Evolutionary conservation across 2,797 vertebrate species (phyloP), one percentile per base, ranked within the genome.

Genomic region (Gallinago nigripennis): DNA sequence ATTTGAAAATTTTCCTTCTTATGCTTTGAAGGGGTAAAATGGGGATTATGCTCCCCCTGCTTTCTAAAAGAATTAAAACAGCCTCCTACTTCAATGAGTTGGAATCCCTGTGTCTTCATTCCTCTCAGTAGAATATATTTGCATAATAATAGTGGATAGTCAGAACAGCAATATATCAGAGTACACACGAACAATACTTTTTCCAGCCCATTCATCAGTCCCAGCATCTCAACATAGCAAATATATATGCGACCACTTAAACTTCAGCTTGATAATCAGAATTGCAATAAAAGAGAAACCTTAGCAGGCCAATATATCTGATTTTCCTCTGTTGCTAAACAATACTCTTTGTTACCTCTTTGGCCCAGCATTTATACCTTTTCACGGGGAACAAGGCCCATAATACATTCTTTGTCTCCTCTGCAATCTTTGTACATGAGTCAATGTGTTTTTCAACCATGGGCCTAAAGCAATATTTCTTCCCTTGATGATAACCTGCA

Each of bases 81-180:
- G 61, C 41, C 75, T 95, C 77, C 68, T 71, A 73, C 83, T 94
- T 88, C 60, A 93, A 53, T 70, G 75, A 85, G 27, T 23, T 71
- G 75, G 71, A 95, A 95, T 85, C 60, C 53, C 45, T 78, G 46
- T 64, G 90, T 92, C 94, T 95, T 92, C 81, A 71, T 68, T 96
- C 41, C 45, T 68, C 64, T 78, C 78, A 57, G 77, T 4, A 82
- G 80, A 92, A 92, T 90, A 41, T 14, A 96, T 97, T 95, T 97
- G 86, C 94, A 96, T 96, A 75, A 95, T 80, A 96, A 95, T 77
- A 90, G 77, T 16, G 16, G 65, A 90, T 45, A 87, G 75, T 85
- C 71, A 87, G 95, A 90, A 81, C 33, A 71, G 46, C 83, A 88
- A 82, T 93, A 80, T 73, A 95, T 82, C 86, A 94, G 68, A 93